Evolutionary conservation across 2,888 invertebrate genomes (phyloP), one percentile per base, ranked within the genome.

Genomic region (Tetanocera ferruginea): DNA sequence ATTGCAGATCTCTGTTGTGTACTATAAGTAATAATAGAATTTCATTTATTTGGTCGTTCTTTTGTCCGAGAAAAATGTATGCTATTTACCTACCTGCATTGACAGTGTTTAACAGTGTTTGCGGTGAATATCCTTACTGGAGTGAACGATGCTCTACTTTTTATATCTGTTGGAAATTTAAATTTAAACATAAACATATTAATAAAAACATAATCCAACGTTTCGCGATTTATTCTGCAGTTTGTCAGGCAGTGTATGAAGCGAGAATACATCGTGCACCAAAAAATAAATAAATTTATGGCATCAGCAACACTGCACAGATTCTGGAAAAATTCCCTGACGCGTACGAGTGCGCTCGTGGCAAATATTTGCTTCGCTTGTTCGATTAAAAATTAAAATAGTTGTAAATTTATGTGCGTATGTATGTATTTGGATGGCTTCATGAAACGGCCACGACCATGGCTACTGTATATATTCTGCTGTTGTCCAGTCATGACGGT

Each of bases 341-440:
- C 43, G 43, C 55, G 55, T 6, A 55, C 23, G 9, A 23, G 14
- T 4, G 64, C 14, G 28, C 28, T 14, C 34, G 8, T 64, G 28
- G 64, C 64, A 34, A 64, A 64, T 64, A 31, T 67, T 67, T 37
- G 37, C 67, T 37, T 43, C 37, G 67, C 67, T 9, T 43, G 67
- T 67, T 49, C 49, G 67, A 67, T 67, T 67, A 43, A 67, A 67
- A 49, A 67, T 67, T 66, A 23, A 67, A 67, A 37, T 49, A 43
- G 23, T 67, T 67, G 67, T 43, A 19, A 23, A 67, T 67, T 43
- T 37, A 49, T 67, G 23, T 55, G 19, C 5, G 9, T 25, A 55
- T 55, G 23, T 55, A 55, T 23, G 19, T 55, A 55, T 55, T 43
- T 43, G 49, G 49, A 43, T 62, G 62, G 31, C 62, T 19, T 4